Base-by-base conservation (phyloP, 2,797 vertebrate species). In the Peromyscus melanophrys region DNA sequence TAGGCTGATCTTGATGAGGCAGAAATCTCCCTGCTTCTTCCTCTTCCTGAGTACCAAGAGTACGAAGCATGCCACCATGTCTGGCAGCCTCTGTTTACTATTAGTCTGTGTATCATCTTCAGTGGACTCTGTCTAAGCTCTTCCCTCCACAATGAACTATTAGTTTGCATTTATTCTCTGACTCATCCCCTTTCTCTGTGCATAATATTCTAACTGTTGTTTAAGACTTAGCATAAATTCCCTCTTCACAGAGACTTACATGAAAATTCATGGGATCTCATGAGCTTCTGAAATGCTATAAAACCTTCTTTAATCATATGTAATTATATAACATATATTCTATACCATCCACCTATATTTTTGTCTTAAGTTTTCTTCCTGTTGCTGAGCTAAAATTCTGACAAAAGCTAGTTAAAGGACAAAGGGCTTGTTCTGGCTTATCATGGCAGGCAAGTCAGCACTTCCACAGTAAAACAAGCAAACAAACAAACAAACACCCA, bases 31-130 rank as follows among this genome's bases (percentile, higher is more conserved):
- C 71, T 46, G 29, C 37, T 43, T 76, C 73, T 76, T 21, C 21
- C 16, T 76, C 19, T 25, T 76, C 19, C 1, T 4, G 55, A 89
- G 29, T 61, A 13, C 19, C 43, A 31, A 21, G 40, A 61, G 40
- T 17, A 3, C 31, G 57, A 21, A n/a, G 19, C 2, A 2, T 2
- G 29, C 21, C 21, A 21, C 19, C 57, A 49, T 0, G 6, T 11
- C 43, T 19, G 61, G 29, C 19, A 76, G 21, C 73, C 73, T 21
- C 14, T 89, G 86, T 0, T n/a, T 63, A 1, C 17, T 65, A 29
- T 34, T 61, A 46, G 75, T 84, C 88, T 75, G 31, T 4, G 43
- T 87, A 55, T 4, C 5, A 6, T 49, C 4, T 57, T 49, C 34
- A 93, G 25, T 49, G 59, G 71, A 34, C 9, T 91, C 27, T 83